These are phyloP conservation scores for Larimichthys crocea DNA, from an alignment of 2,113 vertebrate species.

Conservation along the genomic window DNA sequence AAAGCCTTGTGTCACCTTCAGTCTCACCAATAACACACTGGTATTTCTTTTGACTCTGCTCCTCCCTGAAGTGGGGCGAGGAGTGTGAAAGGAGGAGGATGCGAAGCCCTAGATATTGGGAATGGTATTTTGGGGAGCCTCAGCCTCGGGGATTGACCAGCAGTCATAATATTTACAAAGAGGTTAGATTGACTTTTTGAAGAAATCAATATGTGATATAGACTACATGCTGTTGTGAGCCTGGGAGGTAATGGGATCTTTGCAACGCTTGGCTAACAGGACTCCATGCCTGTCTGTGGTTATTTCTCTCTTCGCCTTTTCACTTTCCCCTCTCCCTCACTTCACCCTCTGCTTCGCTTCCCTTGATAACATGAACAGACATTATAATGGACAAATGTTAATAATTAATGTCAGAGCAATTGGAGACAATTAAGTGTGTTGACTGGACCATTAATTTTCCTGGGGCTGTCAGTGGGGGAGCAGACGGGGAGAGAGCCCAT, in stretches of 20 bases:
- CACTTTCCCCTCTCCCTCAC: slow-evolving; percentile 30
- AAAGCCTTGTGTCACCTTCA: slow-evolving; percentile 36
- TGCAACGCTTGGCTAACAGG: slow-evolving; percentile 79
- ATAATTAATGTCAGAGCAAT: slow-evolving; percentile 88
- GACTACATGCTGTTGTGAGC: slow-evolving; percentile 75
- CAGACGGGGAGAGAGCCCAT: slow-evolving; percentile 58
- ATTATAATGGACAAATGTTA: slow-evolving; percentile 77
- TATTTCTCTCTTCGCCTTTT: slow-evolving; percentile 63
- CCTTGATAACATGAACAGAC: slow-evolving; percentile 69
- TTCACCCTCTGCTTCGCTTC: slow-evolving; percentile 61
- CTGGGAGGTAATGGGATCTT: slow-evolving; percentile 81
- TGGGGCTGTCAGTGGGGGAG: slow-evolving; percentile 42
- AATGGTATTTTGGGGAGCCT: slow-evolving; percentile 59
- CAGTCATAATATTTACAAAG: slow-evolving; percentile 84
- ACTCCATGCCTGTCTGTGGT: slow-evolving; percentile 60
- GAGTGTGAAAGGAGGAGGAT: slow-evolving; percentile 34
- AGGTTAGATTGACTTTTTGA: slow-evolving; percentile 81
- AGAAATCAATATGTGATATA: slow-evolving; percentile 84
- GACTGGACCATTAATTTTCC: slow-evolving; percentile 86
- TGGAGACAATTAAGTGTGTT: slow-evolving; percentile 86
- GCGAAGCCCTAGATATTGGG: slow-evolving; percentile 46
- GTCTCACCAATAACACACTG: background rate
- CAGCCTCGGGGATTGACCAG: slow-evolving; percentile 66
- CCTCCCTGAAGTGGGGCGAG: slow-evolving; percentile 28
- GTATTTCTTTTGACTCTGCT: slow-evolving; percentile 24